These are phyloP conservation scores for Phoenicopterus ruber DNA, from an alignment of 2,113 vertebrate genomes.

Conservation along the genomic window DNA sequence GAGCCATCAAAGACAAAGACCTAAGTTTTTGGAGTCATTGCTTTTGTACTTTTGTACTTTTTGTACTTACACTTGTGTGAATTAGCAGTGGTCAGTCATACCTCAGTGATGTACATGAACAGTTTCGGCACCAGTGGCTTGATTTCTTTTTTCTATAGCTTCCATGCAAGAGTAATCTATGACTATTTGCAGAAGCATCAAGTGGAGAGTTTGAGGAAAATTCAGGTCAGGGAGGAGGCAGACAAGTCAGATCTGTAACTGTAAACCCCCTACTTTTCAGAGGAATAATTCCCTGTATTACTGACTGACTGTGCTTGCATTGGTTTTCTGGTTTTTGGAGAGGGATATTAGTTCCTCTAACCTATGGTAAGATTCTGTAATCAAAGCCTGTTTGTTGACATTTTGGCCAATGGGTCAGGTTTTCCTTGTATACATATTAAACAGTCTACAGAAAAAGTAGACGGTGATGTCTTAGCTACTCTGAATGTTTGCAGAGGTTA, in stretches of 20 bases:
- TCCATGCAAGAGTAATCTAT: background rate
- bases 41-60: background rate
- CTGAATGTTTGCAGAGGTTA: background rate
- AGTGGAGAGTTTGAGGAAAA: background rate
- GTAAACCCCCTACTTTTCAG: background rate
- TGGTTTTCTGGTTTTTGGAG: background rate
- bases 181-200: background rate
- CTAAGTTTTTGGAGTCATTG: rapidly evolving
- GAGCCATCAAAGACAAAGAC: background rate
- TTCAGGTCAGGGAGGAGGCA: background rate
- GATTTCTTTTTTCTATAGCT: background rate
- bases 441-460: background rate
- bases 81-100: background rate
- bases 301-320: background rate
- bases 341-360: background rate
- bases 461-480: background rate
- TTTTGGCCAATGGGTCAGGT: background rate
- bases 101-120: background rate
- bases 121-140: background rate
- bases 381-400: background rate
- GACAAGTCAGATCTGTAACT: background rate
- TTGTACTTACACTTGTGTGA: background rate
- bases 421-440: background rate
- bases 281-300: background rate
- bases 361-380: background rate